Percentiles rank a stretch among this genome's conserved stretches.
phyloP scores from a whole-genome alignment of 1,140 invertebrate species.

The Lethocerus indicus region DNA sequence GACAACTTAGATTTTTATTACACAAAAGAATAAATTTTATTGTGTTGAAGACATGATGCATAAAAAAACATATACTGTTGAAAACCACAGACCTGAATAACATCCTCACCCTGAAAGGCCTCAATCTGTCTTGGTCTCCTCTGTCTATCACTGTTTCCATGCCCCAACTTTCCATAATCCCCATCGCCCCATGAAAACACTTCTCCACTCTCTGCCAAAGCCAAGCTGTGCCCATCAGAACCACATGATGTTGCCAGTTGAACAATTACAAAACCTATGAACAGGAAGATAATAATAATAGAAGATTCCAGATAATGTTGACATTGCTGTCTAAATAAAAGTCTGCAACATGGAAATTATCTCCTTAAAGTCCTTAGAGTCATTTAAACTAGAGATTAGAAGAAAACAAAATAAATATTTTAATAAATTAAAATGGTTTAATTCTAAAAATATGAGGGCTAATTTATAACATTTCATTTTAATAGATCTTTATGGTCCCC shows the following conservation, averaged over 20 bases:
- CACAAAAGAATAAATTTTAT: too few species aligned
- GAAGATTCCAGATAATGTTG: too few species aligned
- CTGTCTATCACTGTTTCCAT: constrained; percentile 46
- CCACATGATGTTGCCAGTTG: constrained; percentile 41
- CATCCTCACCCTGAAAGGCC: constrained; percentile 41
- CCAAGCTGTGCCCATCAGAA: constrained; percentile 42
- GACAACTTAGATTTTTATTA: too few species aligned
- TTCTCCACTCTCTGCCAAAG: constrained; percentile 39
- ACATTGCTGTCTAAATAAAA: too few species aligned
- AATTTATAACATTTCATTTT: not conserved
- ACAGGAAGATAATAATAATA: too few species aligned
- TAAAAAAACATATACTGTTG: too few species aligned
- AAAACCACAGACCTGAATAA: constrained; percentile 34
- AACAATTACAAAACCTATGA: constrained; percentile 40
- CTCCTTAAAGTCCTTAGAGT: too few species aligned
- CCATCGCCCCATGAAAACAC: constrained; percentile 42
- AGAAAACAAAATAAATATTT: too few species aligned
- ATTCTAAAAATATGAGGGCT: not conserved
- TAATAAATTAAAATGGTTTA: not conserved
- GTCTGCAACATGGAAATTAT: too few species aligned
- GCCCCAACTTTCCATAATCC: constrained; percentile 45
- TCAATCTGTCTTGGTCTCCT: constrained; percentile 45
- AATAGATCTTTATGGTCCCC: not conserved
- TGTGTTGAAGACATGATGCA: too few species aligned
- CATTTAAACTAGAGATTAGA: not conserved